Percentiles rank a stretch among this genome's conserved stretches.
phyloP scores from a whole-genome alignment of 1,140 invertebrate genomes.

The Heliothis virescens region DNA sequence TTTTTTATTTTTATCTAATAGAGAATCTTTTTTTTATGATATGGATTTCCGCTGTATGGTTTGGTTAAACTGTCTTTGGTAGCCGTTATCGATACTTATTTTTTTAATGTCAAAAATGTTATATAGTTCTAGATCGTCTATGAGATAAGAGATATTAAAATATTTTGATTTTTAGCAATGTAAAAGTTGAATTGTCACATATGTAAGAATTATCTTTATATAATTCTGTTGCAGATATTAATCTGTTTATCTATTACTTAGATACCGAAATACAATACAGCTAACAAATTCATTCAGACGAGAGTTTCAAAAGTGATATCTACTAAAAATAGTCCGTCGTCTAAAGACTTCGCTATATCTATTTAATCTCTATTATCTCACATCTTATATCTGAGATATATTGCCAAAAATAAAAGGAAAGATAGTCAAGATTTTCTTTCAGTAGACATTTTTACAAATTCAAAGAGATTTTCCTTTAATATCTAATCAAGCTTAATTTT shows the following conservation, averaged over 20 bases:
- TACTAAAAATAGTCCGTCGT: constrained; percentile 5
- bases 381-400: background rate
- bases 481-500: no score
- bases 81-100: background rate
- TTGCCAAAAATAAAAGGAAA: background rate
- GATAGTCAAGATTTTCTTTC: background rate
- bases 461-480: no score
- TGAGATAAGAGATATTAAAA: no score
- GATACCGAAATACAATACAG: no score
- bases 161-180: no score
- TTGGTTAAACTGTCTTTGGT: background rate
- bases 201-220: no score
- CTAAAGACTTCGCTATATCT: background rate
- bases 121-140: background rate
- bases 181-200: no score
- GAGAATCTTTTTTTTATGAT: background rate
- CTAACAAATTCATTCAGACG: background rate
- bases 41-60: constrained; percentile 5
- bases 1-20: constrained; percentile 1
- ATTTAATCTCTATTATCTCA: constrained; percentile 24
- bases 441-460: background rate
- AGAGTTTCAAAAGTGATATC: background rate
- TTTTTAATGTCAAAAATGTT: constrained; percentile 1
- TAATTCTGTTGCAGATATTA: no score
- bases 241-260: no score